These are phyloP conservation scores for Idaea straminata DNA, from an alignment of 2,888 invertebrate species.

Conservation along the genomic window DNA sequence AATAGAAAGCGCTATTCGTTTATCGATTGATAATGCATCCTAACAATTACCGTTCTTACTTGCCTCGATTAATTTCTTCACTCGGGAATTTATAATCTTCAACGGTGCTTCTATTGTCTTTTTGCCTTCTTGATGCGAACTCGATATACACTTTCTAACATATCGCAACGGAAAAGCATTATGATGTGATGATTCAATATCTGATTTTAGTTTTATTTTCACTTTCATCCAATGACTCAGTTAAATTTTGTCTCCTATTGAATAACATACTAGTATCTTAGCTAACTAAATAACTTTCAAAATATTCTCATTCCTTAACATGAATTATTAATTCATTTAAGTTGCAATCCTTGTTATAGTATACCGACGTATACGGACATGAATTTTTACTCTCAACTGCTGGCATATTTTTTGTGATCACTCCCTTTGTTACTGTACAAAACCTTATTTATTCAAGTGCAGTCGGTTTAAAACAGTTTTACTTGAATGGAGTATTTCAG, in stretches of 20 bases:
- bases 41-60: constrained; percentile 49
- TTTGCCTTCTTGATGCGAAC: constrained; percentile 32
- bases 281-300: background rate
- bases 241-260: constrained; percentile 4
- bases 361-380: too few species aligned
- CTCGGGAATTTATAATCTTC: constrained; percentile 40
- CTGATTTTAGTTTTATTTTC: constrained; percentile 25
- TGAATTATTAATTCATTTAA: background rate
- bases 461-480: constrained; percentile 9
- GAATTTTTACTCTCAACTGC: constrained; percentile 23
- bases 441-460: constrained; percentile 21
- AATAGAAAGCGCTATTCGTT: constrained; percentile 49
- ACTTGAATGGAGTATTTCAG: background rate
- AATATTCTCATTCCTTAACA: background rate
- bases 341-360: background rate
- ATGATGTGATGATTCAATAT: constrained; percentile 29
- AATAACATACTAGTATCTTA: background rate
- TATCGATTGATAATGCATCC: constrained; percentile 38
- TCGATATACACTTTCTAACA: constrained; percentile 48
- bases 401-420: constrained; percentile 27
- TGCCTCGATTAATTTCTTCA: constrained; percentile 49
- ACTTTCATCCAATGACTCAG: constrained; percentile 17
- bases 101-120: constrained; percentile 52
- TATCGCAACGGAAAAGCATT: constrained; percentile 18
- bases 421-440: constrained; percentile 28